Conservation (phyloP, 2,888 invertebrate genomes). For the Octonoba sinensis region DNA sequence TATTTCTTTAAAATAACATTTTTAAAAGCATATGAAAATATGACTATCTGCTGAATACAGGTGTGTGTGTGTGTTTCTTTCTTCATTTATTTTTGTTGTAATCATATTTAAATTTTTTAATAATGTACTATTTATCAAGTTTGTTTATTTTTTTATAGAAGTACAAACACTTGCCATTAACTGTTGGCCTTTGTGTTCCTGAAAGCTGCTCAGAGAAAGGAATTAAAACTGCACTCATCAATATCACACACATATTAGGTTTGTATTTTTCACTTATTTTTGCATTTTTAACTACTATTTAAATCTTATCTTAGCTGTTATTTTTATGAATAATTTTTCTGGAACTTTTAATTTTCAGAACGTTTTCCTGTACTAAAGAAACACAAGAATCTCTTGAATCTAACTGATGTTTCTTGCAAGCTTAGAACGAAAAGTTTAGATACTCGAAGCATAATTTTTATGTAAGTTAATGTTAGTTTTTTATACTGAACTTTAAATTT, state of each 20-base stretch:
- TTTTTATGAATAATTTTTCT: not conserved
- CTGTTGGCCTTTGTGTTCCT: slow-evolving; percentile 50
- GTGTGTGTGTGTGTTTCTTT: too few species aligned
- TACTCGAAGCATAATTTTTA: slow-evolving; percentile 35
- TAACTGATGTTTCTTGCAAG: slow-evolving; percentile 37
- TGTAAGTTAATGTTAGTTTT: slow-evolving; percentile 31
- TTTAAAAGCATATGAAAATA: too few species aligned
- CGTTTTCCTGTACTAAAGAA: slow-evolving; percentile 24
- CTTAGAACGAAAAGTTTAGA: slow-evolving; percentile 21
- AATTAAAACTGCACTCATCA: slow-evolving; percentile 18
- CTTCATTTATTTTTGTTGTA: too few species aligned
- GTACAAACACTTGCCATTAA: slow-evolving; percentile 39
- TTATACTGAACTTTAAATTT: not conserved
- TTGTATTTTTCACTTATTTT: not conserved
- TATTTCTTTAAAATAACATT: too few species aligned
- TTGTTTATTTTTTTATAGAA: slow-evolving; percentile 16
- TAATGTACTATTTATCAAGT: not conserved
- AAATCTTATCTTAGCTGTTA: too few species aligned
- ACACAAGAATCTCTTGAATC: not conserved
- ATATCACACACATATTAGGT: slow-evolving; percentile 26
- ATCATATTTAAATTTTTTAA: not conserved
- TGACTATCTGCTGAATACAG: too few species aligned
- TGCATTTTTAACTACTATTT: too few species aligned
- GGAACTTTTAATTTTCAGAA: slow-evolving; percentile 13
- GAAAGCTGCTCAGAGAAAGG: slow-evolving; percentile 38